Evolutionary conservation across 30 jellyfish, hydroid and myxozoan genomes (phyloP).

Genomic region (Chrysaora quinquecirrha): DNA sequence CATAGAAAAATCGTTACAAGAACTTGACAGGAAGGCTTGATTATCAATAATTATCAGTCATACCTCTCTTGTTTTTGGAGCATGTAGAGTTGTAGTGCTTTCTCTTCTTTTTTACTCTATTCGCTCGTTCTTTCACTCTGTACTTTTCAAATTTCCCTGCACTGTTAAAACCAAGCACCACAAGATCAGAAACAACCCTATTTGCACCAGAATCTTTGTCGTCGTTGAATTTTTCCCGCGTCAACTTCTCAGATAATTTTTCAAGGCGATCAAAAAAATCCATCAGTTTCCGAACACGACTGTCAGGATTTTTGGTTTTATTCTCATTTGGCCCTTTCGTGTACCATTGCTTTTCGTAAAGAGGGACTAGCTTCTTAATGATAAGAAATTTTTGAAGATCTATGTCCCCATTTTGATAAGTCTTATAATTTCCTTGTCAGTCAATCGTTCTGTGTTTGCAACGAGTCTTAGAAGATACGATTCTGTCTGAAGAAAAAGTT

Average conservation of each 20-base stretch:
- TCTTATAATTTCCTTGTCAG: not conserved
- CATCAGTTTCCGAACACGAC: not conserved
- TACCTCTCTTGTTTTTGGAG: too few species aligned
- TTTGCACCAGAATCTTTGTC: not conserved
- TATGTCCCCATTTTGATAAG: not conserved
- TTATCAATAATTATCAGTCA: too few species aligned
- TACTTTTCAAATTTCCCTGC: not conserved
- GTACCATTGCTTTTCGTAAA: not conserved
- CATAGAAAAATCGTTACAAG: too few species aligned
- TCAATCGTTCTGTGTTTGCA: not conserved
- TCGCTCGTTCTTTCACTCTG: not conserved
- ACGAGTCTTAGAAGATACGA: not conserved
- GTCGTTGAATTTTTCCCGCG: not conserved
- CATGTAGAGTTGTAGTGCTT: too few species aligned
- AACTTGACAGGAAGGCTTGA: too few species aligned
- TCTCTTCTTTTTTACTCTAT: not conserved
- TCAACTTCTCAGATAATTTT: not conserved
- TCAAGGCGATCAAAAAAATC: not conserved
- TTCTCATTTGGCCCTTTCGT: constrained; percentile 3
- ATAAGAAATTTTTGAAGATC: not conserved
- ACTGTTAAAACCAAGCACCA: not conserved
- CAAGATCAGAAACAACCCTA: not conserved
- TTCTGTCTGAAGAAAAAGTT: not conserved
- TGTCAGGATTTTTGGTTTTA: not conserved
- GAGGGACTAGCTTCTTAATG: not conserved